phyloP scores from a whole-genome alignment of 2,113 vertebrate genomes.

The Pteropus alecto region DNA sequence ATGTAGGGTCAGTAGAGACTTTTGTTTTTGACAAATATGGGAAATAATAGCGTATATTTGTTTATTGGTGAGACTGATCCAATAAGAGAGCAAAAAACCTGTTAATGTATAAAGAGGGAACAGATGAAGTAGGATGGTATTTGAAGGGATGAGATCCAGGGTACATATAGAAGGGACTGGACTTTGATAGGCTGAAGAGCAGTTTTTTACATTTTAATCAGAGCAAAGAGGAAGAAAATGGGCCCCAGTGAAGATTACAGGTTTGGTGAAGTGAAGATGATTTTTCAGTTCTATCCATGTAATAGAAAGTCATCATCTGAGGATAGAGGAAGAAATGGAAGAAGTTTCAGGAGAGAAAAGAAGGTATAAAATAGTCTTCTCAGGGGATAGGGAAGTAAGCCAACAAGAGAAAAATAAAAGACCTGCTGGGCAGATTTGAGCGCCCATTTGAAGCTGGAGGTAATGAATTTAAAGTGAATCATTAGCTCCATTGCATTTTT shows the following conservation, averaged over 20 bases:
- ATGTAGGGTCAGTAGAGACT: neutral
- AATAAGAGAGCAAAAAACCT: neutral
- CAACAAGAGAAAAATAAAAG: conserved; percentile 43
- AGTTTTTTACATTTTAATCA: conserved; percentile 37
- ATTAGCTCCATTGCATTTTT: neutral
- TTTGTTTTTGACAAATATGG: neutral
- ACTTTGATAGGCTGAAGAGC: neutral
- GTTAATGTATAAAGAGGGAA: neutral
- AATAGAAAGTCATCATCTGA: conserved; percentile 66
- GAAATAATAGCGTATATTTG: neutral
- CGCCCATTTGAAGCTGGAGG: conserved; percentile 12
- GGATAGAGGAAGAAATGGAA: neutral
- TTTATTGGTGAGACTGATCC: neutral
- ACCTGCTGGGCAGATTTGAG: conserved; percentile 36
- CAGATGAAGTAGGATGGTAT: neutral
- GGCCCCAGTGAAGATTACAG: conserved; percentile 56
- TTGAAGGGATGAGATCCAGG: neutral
- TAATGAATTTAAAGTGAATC: conserved; percentile 49
- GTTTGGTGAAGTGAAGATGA: conserved; percentile 69
- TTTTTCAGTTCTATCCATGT: conserved; percentile 70
- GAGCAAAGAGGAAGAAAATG: conserved; percentile 47
- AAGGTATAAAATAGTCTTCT: conserved; percentile 42
- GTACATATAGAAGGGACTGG: neutral
- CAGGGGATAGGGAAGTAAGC: conserved; percentile 6
- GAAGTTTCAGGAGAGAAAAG: conserved; percentile 31